Base-by-base conservation (phyloP, 1,140 invertebrate genomes). In the Pseudobourletiella spinata region DNA sequence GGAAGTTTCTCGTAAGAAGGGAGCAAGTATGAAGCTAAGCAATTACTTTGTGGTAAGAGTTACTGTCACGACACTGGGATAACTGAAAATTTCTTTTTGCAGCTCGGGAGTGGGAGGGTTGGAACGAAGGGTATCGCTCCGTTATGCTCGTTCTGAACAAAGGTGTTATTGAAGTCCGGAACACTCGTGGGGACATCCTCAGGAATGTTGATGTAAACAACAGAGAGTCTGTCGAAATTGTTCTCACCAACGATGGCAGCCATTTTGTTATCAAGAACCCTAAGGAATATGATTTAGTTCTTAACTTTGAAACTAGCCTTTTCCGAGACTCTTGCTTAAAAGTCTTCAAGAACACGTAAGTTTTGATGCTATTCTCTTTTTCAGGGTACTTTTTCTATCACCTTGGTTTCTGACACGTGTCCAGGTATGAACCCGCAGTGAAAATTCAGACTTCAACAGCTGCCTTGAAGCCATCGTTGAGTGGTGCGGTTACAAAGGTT, bases 241-340 rank as follows among this genome's bases (percentile, higher is more conserved):
- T 71, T 52, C 62, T 70, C 4, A 68, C 72, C 11, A 76, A 74
- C 52, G 79, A 82, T 69, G 76, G 76, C 14, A 71, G 75, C 14
- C 77, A 78, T 60, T 20, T 83, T 0, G 62, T 82, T 24, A 70
- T 85, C 15, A 77, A 78, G 59, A 75, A 81, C 18, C 74, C 77
- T 0, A 78, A 81, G 64, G 82, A 83, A 71, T 84, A 85, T 71
- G 84, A 86, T 61, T 69, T 79, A 50, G 78, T 74, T 3, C 44
- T 69, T 2, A 16, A 66, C 46, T 69, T 69, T 56, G 68, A 65
- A 24, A 51, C 55, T 15, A 3, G 15, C n/a, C 48, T 63, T 26
- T 26, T 66, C 14, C 8, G 64, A 29, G 62, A 59, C 20, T 55
- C 68, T 1, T 69, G 66, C 26, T 0, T 60, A 1, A 22, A 44